Percentiles rank a stretch among this genome's conserved stretches.
phyloP scores from a whole-genome alignment of 2,113 vertebrate genomes.

The Sylvilagus bachmani region DNA sequence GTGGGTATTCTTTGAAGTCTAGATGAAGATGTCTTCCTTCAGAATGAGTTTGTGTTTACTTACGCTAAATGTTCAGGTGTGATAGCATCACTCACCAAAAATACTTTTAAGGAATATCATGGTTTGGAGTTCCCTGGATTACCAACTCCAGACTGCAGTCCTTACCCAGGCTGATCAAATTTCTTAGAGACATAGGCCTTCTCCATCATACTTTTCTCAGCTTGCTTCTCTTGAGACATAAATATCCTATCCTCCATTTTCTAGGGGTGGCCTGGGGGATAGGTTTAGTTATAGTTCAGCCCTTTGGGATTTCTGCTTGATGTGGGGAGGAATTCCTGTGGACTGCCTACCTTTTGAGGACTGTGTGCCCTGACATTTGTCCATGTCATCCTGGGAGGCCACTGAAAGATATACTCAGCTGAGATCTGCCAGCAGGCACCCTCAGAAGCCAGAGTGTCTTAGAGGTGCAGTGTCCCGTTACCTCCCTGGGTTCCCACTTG shows the following conservation, averaged over 20 bases:
- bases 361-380: neutral
- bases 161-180: neutral
- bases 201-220: neutral
- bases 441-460: neutral
- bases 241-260: neutral
- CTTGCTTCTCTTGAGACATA: neutral
- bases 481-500: conserved; percentile 3
- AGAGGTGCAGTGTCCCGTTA: neutral
- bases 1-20: neutral
- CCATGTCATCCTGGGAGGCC: neutral
- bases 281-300: neutral
- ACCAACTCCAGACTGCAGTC: neutral
- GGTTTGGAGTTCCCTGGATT: conserved; percentile 18
- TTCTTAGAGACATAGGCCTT: neutral
- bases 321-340: neutral
- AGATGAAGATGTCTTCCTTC: neutral
- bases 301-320: neutral
- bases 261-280: neutral
- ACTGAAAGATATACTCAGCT: neutral
- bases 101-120: conserved; percentile 27
- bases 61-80: neutral
- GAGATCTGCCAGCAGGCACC: neutral
- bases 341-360: neutral
- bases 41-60: neutral
- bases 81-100: neutral